A percentile compares a stretch with the other conserved stretches of the same genome.
Conservation (phyloP, 2,797 vertebrate genomes). For the Poecilia picta region DNA sequence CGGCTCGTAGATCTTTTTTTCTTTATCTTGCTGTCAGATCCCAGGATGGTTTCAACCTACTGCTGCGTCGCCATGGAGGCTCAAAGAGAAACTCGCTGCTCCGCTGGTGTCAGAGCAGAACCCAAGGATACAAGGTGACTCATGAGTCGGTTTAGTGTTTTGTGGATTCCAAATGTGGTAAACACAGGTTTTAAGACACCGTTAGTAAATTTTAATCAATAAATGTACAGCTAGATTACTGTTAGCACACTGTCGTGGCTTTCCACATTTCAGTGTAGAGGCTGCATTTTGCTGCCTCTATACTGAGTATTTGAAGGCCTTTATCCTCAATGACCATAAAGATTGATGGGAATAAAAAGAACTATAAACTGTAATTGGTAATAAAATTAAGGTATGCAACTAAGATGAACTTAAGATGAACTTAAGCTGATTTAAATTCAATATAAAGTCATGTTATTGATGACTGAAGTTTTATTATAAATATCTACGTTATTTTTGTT, state of each 20-base stretch:
- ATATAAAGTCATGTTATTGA: background rate
- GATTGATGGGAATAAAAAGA: no score
- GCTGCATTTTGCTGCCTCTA: background rate
- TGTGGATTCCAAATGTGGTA: background rate
- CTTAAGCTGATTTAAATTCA: background rate
- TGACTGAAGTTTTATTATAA: background rate
- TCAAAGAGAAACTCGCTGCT: slow-evolving; percentile 86
- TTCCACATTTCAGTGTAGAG: background rate
- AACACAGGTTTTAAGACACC: background rate
- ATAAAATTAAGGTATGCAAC: background rate
- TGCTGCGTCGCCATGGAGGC: slow-evolving; percentile 85
- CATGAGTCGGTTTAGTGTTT: background rate
- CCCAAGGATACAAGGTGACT: slow-evolving; percentile 83
- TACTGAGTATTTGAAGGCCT: background rate
- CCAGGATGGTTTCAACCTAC: slow-evolving; percentile 81
- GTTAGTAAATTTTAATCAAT: no score
- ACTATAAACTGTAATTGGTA: background rate
- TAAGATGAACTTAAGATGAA: no score
- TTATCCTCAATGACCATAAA: background rate
- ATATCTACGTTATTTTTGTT: background rate
- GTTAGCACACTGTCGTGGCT: background rate
- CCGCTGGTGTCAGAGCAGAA: slow-evolving; percentile 85
- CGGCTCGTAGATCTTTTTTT: background rate
- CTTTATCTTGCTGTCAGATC: slow-evolving; percentile 61
- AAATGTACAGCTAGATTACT: background rate